phyloP scores from a whole-genome alignment of 2,113 vertebrate genomes.

The Pipra filicauda region DNA sequence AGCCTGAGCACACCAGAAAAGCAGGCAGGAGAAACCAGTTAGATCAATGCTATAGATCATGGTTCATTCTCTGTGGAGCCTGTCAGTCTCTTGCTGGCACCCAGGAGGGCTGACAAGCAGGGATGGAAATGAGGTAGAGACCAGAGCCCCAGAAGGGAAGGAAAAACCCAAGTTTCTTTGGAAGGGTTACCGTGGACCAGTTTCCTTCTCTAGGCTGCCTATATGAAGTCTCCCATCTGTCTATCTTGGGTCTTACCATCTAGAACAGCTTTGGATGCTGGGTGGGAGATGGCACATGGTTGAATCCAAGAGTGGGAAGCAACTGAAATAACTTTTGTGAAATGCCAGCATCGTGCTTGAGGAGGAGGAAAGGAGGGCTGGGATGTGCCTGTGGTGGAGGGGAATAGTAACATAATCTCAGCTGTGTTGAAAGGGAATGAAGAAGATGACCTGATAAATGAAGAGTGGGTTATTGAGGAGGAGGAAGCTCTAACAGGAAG shows the following conservation, averaged over 20 bases:
- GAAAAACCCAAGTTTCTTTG: not conserved
- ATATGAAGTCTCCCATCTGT: slow-evolving; percentile 6
- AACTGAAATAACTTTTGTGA: slow-evolving; percentile 52
- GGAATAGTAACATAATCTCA: not conserved
- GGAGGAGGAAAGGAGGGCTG: slow-evolving; percentile 25
- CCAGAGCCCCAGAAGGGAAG: not conserved
- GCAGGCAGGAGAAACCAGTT: not conserved
- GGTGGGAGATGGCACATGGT: slow-evolving; percentile 10
- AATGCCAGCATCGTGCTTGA: slow-evolving; percentile 59
- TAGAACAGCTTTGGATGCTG: not conserved
- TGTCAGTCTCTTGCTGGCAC: not conserved
- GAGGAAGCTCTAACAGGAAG: not conserved
- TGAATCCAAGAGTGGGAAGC: slow-evolving; percentile 54
- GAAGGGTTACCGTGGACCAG: not conserved
- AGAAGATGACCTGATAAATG: not conserved
- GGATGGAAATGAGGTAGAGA: not conserved
- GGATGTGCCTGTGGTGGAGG: not conserved
- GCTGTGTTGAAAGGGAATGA: not conserved
- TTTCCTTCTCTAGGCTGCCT: not conserved
- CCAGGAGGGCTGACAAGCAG: not conserved
- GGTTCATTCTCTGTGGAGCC: not conserved
- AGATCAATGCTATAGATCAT: accelerated
- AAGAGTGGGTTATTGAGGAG: not conserved
- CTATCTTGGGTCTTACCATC: not conserved
- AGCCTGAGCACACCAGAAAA: not conserved